These are phyloP conservation scores for Ditula angustiorana DNA, from an alignment of 2,888 invertebrate species.

Conservation along the genomic window DNA sequence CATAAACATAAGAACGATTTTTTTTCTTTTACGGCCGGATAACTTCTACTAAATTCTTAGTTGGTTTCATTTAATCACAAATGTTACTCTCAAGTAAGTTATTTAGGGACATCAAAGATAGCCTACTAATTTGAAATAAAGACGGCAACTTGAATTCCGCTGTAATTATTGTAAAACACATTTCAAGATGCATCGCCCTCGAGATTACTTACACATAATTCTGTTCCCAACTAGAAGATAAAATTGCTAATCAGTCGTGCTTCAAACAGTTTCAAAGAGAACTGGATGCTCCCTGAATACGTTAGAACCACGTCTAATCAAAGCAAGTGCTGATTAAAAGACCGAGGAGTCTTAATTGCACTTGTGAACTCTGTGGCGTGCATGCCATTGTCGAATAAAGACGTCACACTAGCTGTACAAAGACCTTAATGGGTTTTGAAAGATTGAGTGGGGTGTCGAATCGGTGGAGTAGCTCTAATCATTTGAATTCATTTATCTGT, in stretches of 20 bases:
- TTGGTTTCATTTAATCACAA: too few species aligned
- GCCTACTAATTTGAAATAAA: not conserved
- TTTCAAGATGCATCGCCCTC: constrained; percentile 1
- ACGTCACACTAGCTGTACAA: not conserved
- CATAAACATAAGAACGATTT: too few species aligned
- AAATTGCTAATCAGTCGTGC: constrained; percentile 34
- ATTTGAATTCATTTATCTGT: too few species aligned
- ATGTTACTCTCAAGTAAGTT: too few species aligned
- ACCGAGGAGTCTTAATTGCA: constrained; percentile 43
- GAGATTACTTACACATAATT: constrained; percentile 15
- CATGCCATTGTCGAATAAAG: constrained; percentile 14
- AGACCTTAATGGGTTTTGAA: constrained; percentile 1
- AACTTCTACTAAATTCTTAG: too few species aligned
- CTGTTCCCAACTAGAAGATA: constrained; percentile 3
- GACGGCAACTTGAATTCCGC: not conserved
- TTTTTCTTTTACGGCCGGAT: too few species aligned
- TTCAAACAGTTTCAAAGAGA: constrained; percentile 25
- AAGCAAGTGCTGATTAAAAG: constrained; percentile 48
- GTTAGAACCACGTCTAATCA: constrained; percentile 44
- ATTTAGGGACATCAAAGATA: not conserved
- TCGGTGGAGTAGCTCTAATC: too few species aligned
- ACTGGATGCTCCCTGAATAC: constrained; percentile 36
- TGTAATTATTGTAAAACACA: not conserved
- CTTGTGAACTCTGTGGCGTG: constrained; percentile 22
- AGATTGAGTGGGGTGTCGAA: not conserved